Evolutionary conservation across 2,113 vertebrate species (phyloP), one percentile per base, ranked within the genome.

Genomic region (Vulpes lagopus): DNA sequence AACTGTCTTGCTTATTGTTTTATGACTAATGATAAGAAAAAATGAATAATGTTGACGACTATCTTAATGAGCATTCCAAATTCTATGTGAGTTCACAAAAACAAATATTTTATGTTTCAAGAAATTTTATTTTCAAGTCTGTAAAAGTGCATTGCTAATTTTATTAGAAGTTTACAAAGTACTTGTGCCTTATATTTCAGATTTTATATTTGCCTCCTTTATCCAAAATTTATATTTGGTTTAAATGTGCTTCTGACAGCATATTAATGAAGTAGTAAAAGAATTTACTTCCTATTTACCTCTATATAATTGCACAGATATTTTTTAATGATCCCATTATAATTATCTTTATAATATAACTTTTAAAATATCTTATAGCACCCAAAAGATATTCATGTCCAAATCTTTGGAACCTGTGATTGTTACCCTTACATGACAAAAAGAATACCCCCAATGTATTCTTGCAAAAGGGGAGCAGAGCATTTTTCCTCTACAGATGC

Each of bases 71-170:
- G 51, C 8, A 93, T 65, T 85, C 60, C n/a, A 92, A 64, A 65
- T n/a, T 95, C 38, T 93, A 51, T 55, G 11, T 73, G 55, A 76
- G 3, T 53, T 17, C 8, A 76, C 19, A 79, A 59, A 84, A 59
- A 55, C 12, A 67, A 94, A 85, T 69, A 91, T n/a, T 78, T 64
- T 92, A 30, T 64, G 11, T 60, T 74, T 4, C 1, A 51, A 1
- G n/a, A 60, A 85, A 93, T 57, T 95, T 76, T 79, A 93, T 57
- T 83, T 95, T 96, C 23, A 89, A 71, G n/a, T 80, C 11, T 93
- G 0, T 84, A 79, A 92, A 2, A 74, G 32, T 27, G 35, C 1
- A 2, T 17, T 95, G n/a, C 3, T 79, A 87, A 97, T 96, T 95
- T 89, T 91, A 86, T 80, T 74, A 74, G 22, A 85, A 71, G 1